A percentile compares a stretch with the other conserved stretches of the same genome.
Conservation (phyloP, 2,797 vertebrate species). For the Chelon auratus region DNA sequence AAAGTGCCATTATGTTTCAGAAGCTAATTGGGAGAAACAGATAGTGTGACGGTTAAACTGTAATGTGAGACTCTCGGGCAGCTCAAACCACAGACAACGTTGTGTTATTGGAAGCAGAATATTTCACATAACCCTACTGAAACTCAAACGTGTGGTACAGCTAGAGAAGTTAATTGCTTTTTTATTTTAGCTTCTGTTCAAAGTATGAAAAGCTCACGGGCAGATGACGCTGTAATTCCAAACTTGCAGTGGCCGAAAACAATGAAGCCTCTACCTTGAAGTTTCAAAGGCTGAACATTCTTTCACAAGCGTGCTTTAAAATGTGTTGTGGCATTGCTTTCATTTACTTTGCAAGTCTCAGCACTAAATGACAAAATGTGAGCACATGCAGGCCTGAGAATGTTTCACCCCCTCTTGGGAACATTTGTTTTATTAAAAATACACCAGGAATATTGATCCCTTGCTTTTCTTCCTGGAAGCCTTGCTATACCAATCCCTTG, state of each 20-base stretch:
- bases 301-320: neutral
- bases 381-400: neutral
- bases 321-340: neutral
- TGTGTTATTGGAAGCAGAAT: neutral
- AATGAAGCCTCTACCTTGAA: neutral
- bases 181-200: neutral
- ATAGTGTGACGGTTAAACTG: neutral
- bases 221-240: neutral
- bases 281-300: neutral
- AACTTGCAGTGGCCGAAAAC: slow-evolving; percentile 1
- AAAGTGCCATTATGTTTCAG: neutral
- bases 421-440: slow-evolving; percentile 8
- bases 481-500: neutral
- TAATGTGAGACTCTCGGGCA: neutral
- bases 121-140: neutral
- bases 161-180: neutral
- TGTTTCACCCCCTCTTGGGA: slow-evolving; percentile 2
- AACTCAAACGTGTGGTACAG: neutral
- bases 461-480: slow-evolving; percentile 13
- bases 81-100: neutral
- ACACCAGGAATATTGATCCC: slow-evolving; percentile 18
- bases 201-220: neutral
- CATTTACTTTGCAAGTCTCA: neutral
- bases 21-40: slow-evolving; percentile 5
- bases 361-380: slow-evolving; percentile 1